phyloP scores from a whole-genome alignment of 2,888 invertebrate genomes.

The Keiferia lycopersicella region DNA sequence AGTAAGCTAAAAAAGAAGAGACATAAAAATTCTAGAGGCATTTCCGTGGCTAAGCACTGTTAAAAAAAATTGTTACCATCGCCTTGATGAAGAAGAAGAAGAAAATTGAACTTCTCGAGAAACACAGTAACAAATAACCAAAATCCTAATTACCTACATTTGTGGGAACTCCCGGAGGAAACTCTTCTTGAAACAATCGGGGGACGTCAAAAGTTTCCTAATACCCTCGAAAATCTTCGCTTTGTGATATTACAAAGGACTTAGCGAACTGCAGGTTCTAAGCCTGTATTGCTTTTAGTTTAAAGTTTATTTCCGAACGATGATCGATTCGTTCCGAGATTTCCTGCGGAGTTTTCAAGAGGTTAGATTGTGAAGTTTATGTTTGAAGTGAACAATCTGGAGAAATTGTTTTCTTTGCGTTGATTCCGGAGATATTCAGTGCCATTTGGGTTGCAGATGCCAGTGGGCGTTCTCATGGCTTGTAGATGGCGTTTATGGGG shows the following conservation, averaged over 20 bases:
- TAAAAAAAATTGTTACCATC: no score
- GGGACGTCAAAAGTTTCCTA: slow-evolving; percentile 62
- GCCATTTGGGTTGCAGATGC: no score
- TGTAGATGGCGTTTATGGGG: no score
- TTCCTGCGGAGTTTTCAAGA: slow-evolving; percentile 22
- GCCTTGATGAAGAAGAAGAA: no score
- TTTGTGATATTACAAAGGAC: slow-evolving; percentile 54
- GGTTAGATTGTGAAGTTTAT: slow-evolving; percentile 19
- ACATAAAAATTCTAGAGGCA: not conserved
- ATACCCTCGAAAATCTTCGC: slow-evolving; percentile 53
- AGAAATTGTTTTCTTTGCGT: not conserved
- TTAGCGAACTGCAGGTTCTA: slow-evolving; percentile 39
- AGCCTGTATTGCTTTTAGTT: slow-evolving; percentile 57
- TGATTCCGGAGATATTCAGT: not conserved
- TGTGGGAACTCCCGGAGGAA: slow-evolving; percentile 38
- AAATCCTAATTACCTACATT: slow-evolving; percentile 39
- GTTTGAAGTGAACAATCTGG: not conserved
- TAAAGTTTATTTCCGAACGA: slow-evolving; percentile 37
- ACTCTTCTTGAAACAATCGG: slow-evolving; percentile 47
- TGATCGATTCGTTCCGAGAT: slow-evolving; percentile 27
- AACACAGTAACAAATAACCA: not conserved
- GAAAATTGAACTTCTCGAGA: no score
- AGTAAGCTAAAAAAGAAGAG: not conserved
- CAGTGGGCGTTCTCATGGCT: no score
- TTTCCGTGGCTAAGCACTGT: no score